phyloP scores from a whole-genome alignment of 1,140 invertebrate genomes.

The Sycobia sp. region DNA sequence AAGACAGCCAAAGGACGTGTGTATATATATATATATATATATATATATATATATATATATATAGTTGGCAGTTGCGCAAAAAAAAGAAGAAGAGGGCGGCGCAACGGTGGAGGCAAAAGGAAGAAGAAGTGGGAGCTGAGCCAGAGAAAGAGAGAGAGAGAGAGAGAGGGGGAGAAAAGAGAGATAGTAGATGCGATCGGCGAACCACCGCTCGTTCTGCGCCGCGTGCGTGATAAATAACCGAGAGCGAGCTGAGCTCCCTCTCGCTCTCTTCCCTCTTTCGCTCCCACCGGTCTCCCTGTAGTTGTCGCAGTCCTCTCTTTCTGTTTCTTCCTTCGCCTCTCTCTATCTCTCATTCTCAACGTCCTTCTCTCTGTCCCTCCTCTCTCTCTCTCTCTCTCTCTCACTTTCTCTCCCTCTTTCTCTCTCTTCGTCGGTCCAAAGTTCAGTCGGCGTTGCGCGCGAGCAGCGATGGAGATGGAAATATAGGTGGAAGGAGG shows the following conservation, averaged over 20 bases:
- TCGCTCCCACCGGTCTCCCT: neutral
- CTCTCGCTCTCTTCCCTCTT: neutral
- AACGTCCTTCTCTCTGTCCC: neutral
- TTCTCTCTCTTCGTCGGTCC: neutral
- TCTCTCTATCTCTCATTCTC: neutral
- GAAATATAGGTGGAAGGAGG: too few species aligned
- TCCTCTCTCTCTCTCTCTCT: neutral
- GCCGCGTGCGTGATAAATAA: conserved; percentile 56
- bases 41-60: too few species aligned
- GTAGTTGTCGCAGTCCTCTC: neutral
- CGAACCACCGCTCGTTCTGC: conserved; percentile 47
- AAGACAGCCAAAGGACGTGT: conserved; percentile 3
- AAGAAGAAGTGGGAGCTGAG: neutral
- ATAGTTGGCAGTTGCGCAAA: neutral
- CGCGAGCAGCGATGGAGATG: neutral
- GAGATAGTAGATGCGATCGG: conserved; percentile 46
- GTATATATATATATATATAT: too few species aligned
- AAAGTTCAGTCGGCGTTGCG: neutral
- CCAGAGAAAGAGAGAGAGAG: neutral
- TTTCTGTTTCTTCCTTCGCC: neutral
- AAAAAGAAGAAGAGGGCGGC: conserved; percentile 1
- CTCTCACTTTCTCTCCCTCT: neutral
- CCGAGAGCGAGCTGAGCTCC: conserved; percentile 37
- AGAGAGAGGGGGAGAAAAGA: conserved; percentile 17
- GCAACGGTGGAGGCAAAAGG: neutral